These are phyloP conservation scores for Diplolepis rosae DNA, from an alignment of 2,888 invertebrate genomes.

Conservation along the genomic window DNA sequence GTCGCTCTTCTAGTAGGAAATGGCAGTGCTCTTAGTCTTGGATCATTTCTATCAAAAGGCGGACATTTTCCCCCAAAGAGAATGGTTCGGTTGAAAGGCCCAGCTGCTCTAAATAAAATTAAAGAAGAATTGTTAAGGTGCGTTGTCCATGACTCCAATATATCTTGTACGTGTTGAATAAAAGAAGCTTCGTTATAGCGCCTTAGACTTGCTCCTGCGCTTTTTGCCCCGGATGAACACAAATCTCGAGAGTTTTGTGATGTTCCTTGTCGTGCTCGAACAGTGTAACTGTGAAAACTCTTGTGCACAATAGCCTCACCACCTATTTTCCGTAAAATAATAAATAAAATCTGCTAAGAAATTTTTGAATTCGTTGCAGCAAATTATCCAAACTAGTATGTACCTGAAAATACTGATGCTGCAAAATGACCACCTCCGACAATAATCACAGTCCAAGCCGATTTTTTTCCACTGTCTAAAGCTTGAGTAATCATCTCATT, in stretches of 20 bases:
- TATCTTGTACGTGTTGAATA: conserved; percentile 84
- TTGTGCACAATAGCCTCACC: conserved; percentile 80
- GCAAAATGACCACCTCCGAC: conserved; percentile 90
- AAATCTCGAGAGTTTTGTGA: conserved; percentile 82
- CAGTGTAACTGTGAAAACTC: conserved; percentile 90
- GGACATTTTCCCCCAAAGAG: conserved; percentile 85
- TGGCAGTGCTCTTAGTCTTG: conserved; percentile 82
- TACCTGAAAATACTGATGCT: conserved; percentile 80
- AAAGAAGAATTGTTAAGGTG: conserved; percentile 81
- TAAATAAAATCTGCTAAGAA: neutral
- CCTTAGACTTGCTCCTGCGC: conserved; percentile 87
- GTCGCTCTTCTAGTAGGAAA: conserved; percentile 89
- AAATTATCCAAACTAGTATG: neutral
- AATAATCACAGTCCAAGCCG: conserved; percentile 86
- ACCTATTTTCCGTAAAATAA: conserved; percentile 61
- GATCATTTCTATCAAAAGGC: conserved; percentile 79
- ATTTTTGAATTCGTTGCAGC: conserved; percentile 35
- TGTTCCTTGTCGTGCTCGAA: conserved; percentile 88
- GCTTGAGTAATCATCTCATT: conserved; percentile 67
- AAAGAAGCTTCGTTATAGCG: conserved; percentile 87
- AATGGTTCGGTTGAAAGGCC: conserved; percentile 81
- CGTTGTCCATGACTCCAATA: conserved; percentile 81
- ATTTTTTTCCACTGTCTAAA: conserved; percentile 70
- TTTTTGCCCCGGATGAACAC: conserved; percentile 79
- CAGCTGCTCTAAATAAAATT: conserved; percentile 86